phyloP scores from a whole-genome alignment of 2,797 vertebrate genomes.

The Dendrocincla tyrannina region DNA sequence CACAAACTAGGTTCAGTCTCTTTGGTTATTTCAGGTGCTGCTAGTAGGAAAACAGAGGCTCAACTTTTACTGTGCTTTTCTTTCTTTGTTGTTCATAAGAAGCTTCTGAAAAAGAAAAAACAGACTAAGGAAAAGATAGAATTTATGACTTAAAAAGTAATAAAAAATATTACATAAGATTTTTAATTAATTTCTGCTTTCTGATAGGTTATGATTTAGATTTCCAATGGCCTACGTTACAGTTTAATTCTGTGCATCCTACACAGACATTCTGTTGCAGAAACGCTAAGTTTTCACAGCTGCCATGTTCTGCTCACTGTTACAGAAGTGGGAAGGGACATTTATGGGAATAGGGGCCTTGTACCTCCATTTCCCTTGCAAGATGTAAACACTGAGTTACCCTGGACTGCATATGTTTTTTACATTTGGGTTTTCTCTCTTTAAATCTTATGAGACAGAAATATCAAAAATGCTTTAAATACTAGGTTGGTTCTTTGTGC shows the following conservation, averaged over 20 bases:
- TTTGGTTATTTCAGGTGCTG: conserved; percentile 21
- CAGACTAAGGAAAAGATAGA: not conserved
- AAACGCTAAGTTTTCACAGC: not conserved
- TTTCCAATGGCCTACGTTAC: not conserved
- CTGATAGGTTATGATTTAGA: not conserved
- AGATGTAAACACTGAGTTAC: not conserved
- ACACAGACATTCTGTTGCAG: not conserved
- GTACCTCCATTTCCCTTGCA: not conserved
- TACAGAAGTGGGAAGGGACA: not conserved
- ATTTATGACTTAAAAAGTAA: not conserved
- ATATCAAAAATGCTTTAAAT: not conserved
- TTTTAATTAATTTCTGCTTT: not conserved
- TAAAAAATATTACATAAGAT: not conserved
- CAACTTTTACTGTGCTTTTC: not conserved
- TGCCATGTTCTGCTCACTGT: not conserved
- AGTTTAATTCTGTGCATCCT: not conserved
- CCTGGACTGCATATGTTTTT: not conserved
- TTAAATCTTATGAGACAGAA: not conserved
- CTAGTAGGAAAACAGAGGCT: not conserved
- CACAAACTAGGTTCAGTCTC: not conserved
- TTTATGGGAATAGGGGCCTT: not conserved
- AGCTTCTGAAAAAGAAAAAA: not conserved
- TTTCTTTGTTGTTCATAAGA: not conserved
- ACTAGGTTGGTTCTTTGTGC: not conserved
- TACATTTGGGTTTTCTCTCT: not conserved